A percentile compares a stretch with the other conserved stretches of the same genome.
Evolutionary conservation across 2,113 vertebrate genomes (phyloP).

Genomic region (Perca schrenkii): DNA sequence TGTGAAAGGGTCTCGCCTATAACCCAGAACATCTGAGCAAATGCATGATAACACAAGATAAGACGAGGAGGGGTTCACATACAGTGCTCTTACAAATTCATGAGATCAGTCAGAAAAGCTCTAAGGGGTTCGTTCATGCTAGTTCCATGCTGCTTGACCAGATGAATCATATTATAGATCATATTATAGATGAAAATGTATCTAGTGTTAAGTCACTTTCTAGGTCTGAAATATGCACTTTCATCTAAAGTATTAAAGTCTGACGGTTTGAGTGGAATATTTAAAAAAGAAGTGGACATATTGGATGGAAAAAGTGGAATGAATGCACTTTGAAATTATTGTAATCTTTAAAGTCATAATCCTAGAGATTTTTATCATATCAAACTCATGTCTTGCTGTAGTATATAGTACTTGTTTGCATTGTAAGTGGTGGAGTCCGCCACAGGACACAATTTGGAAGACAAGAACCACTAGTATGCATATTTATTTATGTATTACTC

Average conservation of each 20-base stretch:
- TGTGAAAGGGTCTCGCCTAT: not conserved
- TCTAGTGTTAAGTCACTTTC: slow-evolving; percentile 21
- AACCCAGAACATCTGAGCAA: slow-evolving; percentile 4
- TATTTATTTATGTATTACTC: no score
- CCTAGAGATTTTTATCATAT: not conserved
- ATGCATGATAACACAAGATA: slow-evolving; percentile 4
- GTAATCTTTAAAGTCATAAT: not conserved
- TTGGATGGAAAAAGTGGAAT: not conserved
- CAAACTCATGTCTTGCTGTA: not conserved
- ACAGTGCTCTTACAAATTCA: slow-evolving; percentile 8
- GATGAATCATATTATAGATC: slow-evolving; percentile 38
- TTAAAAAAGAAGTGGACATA: not conserved
- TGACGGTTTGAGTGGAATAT: slow-evolving; percentile 27
- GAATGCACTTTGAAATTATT: not conserved
- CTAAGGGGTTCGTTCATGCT: slow-evolving; percentile 6
- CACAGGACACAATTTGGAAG: not conserved
- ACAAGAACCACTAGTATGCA: not conserved
- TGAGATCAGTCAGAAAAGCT: slow-evolving; percentile 14
- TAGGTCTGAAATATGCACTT: slow-evolving; percentile 34
- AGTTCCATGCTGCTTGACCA: slow-evolving; percentile 24
- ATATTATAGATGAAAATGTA: slow-evolving; percentile 40
- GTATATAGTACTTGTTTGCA: not conserved
- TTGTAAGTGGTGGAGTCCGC: no score
- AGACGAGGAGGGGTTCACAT: not conserved
- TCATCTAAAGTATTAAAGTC: slow-evolving; percentile 43